Evolutionary conservation across 1,140 invertebrate genomes (phyloP).

Genomic region (Pseudomyrmex flavicornis): DNA sequence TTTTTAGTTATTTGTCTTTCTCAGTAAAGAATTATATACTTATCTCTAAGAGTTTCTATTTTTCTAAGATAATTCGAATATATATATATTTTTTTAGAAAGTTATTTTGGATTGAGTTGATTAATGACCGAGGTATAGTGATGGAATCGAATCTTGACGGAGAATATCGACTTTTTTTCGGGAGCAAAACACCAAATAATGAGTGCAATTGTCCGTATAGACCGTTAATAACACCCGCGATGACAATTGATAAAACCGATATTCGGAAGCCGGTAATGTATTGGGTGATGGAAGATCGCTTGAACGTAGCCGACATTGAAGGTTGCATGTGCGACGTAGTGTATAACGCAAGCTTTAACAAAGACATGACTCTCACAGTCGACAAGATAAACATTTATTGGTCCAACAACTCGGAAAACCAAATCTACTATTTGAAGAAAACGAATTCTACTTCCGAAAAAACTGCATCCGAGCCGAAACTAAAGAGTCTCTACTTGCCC

Average conservation of each 20-base stretch:
- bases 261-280: conserved; percentile 87
- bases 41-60: background rate
- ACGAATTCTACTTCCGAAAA: conserved; percentile 78
- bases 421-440: conserved; percentile 89
- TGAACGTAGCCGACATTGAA: conserved; percentile 88
- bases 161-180: conserved; percentile 87
- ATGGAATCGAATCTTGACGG: conserved; percentile 88
- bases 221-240: conserved; percentile 86
- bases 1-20: background rate
- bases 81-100: conserved; percentile 85
- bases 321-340: conserved; percentile 89
- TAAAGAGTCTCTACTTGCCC: conserved; percentile 70
- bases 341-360: conserved; percentile 82
- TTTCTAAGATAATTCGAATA: background rate
- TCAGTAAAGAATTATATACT: conserved; percentile 1
- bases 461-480: conserved; percentile 72
- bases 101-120: conserved; percentile 90
- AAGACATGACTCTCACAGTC: conserved; percentile 87
- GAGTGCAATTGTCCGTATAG: conserved; percentile 80
- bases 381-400: conserved; percentile 90
- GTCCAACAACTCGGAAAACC: conserved; percentile 87
- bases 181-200: conserved; percentile 78
- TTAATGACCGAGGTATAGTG: conserved; percentile 85
- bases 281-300: conserved; percentile 87
- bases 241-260: conserved; percentile 89